Evolutionary conservation across 2,113 vertebrate genomes (phyloP).

Genomic region (Callospermophilus lateralis): DNA sequence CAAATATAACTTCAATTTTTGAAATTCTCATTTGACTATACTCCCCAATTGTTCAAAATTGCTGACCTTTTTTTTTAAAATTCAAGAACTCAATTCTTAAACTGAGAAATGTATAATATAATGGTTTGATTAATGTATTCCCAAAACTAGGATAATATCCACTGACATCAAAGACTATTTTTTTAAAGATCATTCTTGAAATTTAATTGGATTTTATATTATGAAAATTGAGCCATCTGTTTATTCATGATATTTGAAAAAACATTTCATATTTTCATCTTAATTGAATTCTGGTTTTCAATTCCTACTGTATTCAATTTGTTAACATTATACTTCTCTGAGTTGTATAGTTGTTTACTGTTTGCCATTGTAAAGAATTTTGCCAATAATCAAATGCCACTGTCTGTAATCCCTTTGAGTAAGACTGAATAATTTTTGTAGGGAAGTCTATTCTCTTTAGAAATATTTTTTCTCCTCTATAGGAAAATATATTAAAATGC

Average conservation of each 20-base stretch:
- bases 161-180: neutral
- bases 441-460: constrained; percentile 47
- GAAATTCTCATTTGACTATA: constrained; percentile 53
- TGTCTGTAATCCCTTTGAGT: constrained; percentile 69
- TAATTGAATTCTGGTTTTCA: constrained; percentile 71
- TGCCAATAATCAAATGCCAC: constrained; percentile 60
- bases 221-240: neutral
- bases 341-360: constrained; percentile 69
- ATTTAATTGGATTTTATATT: neutral
- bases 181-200: neutral
- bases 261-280: constrained; percentile 65
- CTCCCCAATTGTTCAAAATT: neutral
- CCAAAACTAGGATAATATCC: neutral
- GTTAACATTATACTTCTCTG: constrained; percentile 57
- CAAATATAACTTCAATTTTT: constrained; percentile 27
- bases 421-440: constrained; percentile 63
- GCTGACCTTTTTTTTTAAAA: neutral
- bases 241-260: neutral
- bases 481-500: neutral
- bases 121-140: neutral
- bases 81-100: neutral
- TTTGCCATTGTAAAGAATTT: constrained; percentile 62
- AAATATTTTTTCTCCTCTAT: constrained; percentile 32
- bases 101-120: neutral
- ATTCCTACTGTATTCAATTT: constrained; percentile 63